Conservation (phyloP, 2,797 vertebrate species). For the Scarus forsteni region DNA sequence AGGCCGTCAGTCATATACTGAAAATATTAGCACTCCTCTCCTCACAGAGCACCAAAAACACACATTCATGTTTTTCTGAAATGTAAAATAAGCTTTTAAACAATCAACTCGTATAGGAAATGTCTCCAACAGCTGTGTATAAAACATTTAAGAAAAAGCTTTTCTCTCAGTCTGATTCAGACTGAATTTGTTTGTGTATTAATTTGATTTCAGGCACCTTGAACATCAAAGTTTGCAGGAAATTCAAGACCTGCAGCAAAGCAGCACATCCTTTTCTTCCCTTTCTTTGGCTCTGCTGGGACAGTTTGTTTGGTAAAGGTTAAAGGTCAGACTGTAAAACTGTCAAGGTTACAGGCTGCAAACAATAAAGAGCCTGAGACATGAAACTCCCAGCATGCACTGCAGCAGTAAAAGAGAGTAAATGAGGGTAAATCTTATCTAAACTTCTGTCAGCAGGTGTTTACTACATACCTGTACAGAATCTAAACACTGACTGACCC, state of each 20-base stretch:
- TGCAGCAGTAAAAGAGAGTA: constrained; percentile 9
- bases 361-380: constrained; percentile 23
- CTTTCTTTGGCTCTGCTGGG: constrained; percentile 10
- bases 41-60: too few relatives aligned
- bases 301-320: neutral
- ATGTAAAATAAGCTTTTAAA: too few relatives aligned
- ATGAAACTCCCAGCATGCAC: constrained; percentile 21
- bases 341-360: constrained; percentile 15
- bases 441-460: constrained; percentile 7
- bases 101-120: too few relatives aligned
- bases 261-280: constrained; percentile 4
- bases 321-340: constrained; percentile 34
- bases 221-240: too few relatives aligned
- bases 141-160: too few relatives aligned
- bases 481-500: neutral
- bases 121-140: too few relatives aligned
- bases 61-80: too few relatives aligned
- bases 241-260: neutral
- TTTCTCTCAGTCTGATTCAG: too few relatives aligned
- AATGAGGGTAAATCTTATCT: constrained; percentile 22
- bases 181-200: too few relatives aligned
- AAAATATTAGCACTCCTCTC: too few relatives aligned
- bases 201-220: too few relatives aligned
- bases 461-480: neutral
- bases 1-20: too few relatives aligned